A percentile compares a stretch with the other conserved stretches of the same genome.
phyloP scores from a whole-genome alignment of 2,113 vertebrate species.

The Peromyscus maniculatus region DNA sequence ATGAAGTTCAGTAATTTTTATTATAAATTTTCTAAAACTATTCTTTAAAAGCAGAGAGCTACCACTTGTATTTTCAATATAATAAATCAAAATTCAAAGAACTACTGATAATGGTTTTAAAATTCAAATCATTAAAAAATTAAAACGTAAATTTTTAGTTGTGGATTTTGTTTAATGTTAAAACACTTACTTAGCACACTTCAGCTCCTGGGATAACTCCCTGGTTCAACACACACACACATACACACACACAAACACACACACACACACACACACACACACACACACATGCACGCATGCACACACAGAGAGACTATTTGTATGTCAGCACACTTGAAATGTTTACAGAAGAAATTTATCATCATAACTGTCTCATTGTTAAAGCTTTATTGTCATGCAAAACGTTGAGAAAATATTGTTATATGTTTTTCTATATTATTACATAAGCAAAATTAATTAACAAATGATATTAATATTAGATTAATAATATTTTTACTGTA shows the following conservation, averaged over 20 bases:
- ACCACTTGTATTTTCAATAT: constrained; percentile 33
- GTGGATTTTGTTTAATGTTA: background rate
- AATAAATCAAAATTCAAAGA: constrained; percentile 16
- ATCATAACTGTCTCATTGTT: background rate
- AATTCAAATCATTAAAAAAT: constrained; percentile 50
- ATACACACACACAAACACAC: background rate
- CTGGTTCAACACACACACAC: background rate
- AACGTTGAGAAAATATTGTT: background rate
- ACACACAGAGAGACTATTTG: background rate
- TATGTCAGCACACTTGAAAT: background rate
- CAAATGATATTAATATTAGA: background rate
- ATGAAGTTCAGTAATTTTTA: background rate
- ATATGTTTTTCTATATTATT: background rate
- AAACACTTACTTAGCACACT: background rate
- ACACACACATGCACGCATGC: background rate
- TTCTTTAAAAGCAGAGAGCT: background rate
- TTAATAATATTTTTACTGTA: background rate
- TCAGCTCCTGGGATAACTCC: background rate
- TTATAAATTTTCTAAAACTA: background rate
- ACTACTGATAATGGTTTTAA: background rate
- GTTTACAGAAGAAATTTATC: constrained; percentile 2
- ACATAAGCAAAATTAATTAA: background rate
- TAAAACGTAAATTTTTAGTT: constrained; percentile 29
- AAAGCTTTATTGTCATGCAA: constrained; percentile 20
- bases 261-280: background rate